phyloP scores from a whole-genome alignment of 1,140 invertebrate species.

The Berghia stephanieae region DNA sequence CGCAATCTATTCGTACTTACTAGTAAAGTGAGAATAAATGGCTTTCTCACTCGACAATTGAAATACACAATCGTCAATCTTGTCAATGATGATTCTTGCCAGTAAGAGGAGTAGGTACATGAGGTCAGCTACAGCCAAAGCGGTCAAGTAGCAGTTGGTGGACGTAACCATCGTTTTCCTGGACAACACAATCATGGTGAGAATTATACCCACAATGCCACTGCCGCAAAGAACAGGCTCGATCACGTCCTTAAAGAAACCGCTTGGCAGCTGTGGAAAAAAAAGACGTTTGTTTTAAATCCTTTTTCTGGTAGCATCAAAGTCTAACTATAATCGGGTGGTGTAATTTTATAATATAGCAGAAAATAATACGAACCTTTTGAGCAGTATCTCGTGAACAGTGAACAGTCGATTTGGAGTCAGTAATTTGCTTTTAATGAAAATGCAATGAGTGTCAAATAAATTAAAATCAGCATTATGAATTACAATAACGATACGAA shows the following conservation, averaged over 20 bases:
- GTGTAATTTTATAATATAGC: not conserved
- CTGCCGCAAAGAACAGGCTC: slow-evolving; percentile 49
- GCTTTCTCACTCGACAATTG: slow-evolving; percentile 9
- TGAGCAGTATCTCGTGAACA: not conserved
- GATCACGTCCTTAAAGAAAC: slow-evolving; percentile 42
- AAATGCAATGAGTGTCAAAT: not conserved
- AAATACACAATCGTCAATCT: slow-evolving; percentile 11
- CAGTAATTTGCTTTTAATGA: not conserved
- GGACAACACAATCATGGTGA: slow-evolving; percentile 72
- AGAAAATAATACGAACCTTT: not conserved
- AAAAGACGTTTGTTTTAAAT: too few species aligned
- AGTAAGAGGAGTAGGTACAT: slow-evolving; percentile 74
- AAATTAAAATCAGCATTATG: not conserved
- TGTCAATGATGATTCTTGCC: slow-evolving; percentile 41
- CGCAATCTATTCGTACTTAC: too few species aligned
- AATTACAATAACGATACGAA: not conserved
- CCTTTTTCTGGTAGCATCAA: not conserved
- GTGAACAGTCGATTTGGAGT: not conserved
- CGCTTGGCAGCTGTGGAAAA: slow-evolving; percentile 22
- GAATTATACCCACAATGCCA: slow-evolving; percentile 52
- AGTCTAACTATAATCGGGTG: not conserved
- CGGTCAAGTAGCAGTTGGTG: slow-evolving; percentile 79
- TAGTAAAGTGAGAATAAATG: not conserved
- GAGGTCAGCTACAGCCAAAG: slow-evolving; percentile 77
- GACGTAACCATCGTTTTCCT: slow-evolving; percentile 78